Conservation (phyloP, 1,140 invertebrate species). For the Drosophila oshimai region DNA sequence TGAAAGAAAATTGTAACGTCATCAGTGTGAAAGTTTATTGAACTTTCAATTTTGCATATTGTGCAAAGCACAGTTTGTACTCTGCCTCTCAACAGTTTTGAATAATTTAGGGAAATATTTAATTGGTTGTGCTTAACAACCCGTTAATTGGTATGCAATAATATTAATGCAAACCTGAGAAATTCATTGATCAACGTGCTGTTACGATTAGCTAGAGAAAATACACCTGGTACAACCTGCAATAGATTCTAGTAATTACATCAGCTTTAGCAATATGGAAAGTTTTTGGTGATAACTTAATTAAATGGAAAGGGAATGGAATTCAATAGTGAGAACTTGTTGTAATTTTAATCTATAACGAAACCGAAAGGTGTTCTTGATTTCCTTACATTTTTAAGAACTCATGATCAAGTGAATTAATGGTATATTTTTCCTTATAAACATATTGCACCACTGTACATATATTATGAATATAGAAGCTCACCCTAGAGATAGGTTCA, state of each 20-base stretch:
- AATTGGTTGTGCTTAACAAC: neutral
- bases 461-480: neutral
- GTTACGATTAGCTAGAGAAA: neutral
- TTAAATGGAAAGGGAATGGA: neutral
- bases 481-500: neutral
- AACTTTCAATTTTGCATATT: conserved; percentile 27
- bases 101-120: neutral
- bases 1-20: neutral
- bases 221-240: neutral
- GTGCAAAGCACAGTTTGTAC: conserved; percentile 13
- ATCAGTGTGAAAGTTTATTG: too few species aligned
- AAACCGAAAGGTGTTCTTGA: too few species aligned
- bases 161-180: neutral
- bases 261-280: conserved; percentile 28
- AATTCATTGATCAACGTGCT: conserved; percentile 10
- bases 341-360: too few species aligned
- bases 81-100: too few species aligned
- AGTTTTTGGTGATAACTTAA: neutral
- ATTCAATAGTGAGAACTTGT: too few species aligned
- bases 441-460: too few species aligned
- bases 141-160: conserved; percentile 8
- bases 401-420: too few species aligned
- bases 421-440: too few species aligned
- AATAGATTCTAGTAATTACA: conserved; percentile 40
- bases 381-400: too few species aligned